Conservation (phyloP, 2,113 vertebrate genomes). For the Nyctibius bracteatus region DNA sequence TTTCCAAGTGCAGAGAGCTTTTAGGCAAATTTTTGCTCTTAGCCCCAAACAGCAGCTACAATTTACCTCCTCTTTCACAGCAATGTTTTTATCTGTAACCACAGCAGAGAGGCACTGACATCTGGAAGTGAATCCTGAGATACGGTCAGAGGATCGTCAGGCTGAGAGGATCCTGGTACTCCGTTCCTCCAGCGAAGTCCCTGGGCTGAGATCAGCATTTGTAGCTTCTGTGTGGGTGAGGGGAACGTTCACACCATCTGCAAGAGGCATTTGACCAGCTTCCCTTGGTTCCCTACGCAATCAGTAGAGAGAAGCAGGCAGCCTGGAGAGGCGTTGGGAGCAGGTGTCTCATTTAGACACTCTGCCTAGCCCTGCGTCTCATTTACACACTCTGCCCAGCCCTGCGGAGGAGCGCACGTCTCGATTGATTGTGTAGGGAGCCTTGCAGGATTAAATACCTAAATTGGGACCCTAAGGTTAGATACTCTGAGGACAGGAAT, state of each 20-base stretch:
- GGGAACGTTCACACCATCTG: background rate
- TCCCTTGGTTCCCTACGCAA: background rate
- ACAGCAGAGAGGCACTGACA: background rate
- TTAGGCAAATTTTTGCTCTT: background rate
- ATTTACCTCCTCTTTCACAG: background rate
- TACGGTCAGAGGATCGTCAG: background rate
- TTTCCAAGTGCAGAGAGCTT: background rate
- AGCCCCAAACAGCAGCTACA: background rate
- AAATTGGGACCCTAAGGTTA: background rate
- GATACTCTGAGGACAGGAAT: background rate
- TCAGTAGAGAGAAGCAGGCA: background rate
- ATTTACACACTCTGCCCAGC: background rate
- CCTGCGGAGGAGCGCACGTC: accelerated
- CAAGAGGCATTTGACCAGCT: background rate
- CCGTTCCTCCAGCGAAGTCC: background rate
- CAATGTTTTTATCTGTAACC: background rate
- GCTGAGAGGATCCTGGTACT: background rate
- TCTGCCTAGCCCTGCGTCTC: background rate
- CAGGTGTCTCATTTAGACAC: background rate
- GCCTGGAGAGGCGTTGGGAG: background rate
- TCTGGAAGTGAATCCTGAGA: background rate
- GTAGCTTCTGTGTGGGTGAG: background rate
- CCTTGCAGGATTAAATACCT: background rate
- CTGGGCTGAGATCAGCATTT: background rate
- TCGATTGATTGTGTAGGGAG: background rate